A percentile compares a stretch with the other conserved stretches of the same genome.
Conservation (phyloP, 2,797 vertebrate genomes). For the Tenualosa thibaudeaui region DNA sequence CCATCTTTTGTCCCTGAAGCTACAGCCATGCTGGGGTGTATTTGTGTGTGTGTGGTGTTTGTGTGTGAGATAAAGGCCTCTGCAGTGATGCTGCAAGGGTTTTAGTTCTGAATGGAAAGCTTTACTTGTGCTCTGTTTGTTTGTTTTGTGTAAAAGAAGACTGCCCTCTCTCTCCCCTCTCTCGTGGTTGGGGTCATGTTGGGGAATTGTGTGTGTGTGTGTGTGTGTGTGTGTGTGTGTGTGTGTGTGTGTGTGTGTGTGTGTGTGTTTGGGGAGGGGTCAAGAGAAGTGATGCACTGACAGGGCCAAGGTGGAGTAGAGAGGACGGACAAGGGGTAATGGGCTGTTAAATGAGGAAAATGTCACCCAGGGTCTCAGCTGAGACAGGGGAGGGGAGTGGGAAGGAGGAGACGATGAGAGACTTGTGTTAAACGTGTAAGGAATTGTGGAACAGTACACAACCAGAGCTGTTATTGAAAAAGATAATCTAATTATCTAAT, state of each 20-base stretch:
- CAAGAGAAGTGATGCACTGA: background rate
- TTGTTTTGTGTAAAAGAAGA: background rate
- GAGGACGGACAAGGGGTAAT: constrained; percentile 64
- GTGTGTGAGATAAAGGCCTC: too few species aligned
- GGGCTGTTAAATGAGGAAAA: constrained; percentile 78
- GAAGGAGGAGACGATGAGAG: constrained; percentile 28
- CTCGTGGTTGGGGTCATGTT: too few species aligned
- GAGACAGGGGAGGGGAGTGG: constrained; percentile 30
- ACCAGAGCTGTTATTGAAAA: background rate
- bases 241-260: background rate
- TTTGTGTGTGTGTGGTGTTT: too few species aligned
- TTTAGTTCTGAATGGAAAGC: background rate
- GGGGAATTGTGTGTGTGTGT: background rate
- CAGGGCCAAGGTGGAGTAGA: background rate
- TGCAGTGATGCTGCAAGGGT: too few species aligned
- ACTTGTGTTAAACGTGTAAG: background rate
- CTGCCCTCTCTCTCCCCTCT: background rate
- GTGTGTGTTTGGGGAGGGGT: background rate
- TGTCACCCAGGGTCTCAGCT: constrained; percentile 53
- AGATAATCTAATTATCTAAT: background rate
- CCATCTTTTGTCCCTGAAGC: too few species aligned
- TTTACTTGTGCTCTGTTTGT: background rate
- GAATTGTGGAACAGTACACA: background rate
- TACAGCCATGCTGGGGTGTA: too few species aligned
- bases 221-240: background rate